phyloP scores from a whole-genome alignment of 2,797 vertebrate genomes.

The Petrocephalus schoutedeni region DNA sequence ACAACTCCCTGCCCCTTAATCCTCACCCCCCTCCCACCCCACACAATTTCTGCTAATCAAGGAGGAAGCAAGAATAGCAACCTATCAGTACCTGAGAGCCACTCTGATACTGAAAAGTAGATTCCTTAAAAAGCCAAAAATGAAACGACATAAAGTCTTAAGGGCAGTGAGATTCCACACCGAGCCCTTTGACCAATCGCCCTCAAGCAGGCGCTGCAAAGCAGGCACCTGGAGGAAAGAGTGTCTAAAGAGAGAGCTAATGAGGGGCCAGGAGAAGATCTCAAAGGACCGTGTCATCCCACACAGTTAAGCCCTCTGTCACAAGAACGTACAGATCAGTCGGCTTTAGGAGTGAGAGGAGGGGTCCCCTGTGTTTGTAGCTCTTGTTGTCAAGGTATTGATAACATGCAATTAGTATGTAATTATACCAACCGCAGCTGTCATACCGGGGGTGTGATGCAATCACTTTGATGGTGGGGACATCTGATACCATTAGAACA shows the following conservation, averaged over 20 bases:
- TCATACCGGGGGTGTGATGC: constrained; percentile 67
- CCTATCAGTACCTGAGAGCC: neutral
- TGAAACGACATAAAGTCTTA: neutral
- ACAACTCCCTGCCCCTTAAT: neutral
- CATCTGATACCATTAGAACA: neutral
- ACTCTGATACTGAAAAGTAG: neutral
- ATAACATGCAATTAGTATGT: constrained; percentile 52
- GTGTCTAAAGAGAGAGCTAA: neutral
- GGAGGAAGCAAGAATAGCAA: neutral
- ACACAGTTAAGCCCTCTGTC: neutral
- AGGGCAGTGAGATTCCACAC: neutral
- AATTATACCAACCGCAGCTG: constrained; percentile 68
- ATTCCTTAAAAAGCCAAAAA: neutral
- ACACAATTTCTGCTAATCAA: neutral
- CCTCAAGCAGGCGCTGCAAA: neutral
- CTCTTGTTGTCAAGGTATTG: constrained; percentile 61
- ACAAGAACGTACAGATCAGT: neutral
- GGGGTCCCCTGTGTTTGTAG: constrained; percentile 44
- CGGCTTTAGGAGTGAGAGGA: neutral
- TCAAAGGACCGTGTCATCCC: neutral
- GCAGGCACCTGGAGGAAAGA: neutral
- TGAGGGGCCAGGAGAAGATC: neutral
- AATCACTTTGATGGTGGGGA: constrained; percentile 42
- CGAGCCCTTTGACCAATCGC: neutral
- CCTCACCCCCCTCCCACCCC: neutral